A percentile compares a stretch with the other conserved stretches of the same genome.
Evolutionary conservation across 2,888 invertebrate species (phyloP).

Genomic region (Cephus nigrinus): DNA sequence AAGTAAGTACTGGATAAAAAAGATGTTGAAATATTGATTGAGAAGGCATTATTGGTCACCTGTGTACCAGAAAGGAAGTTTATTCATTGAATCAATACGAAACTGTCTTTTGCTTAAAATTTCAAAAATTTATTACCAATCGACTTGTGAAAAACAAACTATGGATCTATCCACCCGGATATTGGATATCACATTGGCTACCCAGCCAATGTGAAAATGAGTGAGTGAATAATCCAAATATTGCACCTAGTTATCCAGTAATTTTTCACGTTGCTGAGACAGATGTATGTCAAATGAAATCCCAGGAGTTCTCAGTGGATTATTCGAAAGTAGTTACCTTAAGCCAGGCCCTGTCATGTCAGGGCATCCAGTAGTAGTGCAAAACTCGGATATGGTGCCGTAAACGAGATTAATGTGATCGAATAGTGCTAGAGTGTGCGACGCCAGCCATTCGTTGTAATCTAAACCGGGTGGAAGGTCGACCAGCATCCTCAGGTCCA

Average conservation of each 20-base stretch:
- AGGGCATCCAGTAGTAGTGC: slow-evolving; percentile 94
- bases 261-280: background rate
- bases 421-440: slow-evolving; percentile 97
- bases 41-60: too few species aligned
- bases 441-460: slow-evolving; percentile 99
- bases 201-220: too few species aligned
- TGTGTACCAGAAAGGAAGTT: too few species aligned
- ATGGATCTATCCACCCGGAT: too few species aligned
- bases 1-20: too few species aligned
- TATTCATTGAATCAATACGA: too few species aligned
- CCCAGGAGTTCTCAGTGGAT: background rate
- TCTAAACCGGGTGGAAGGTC: slow-evolving; percentile 95
- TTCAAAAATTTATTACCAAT: too few species aligned
- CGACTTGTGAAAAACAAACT: too few species aligned
- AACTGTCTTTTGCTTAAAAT: too few species aligned
- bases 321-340: slow-evolving; percentile 71
- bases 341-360: slow-evolving; percentile 97
- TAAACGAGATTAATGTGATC: slow-evolving; percentile 99
- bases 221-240: background rate
- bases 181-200: too few species aligned
- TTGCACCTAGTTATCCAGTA: background rate
- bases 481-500: slow-evolving; percentile 93
- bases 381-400: slow-evolving; percentile 98
- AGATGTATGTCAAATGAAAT: background rate
- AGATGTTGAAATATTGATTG: too few species aligned